Evolutionary conservation across 2,888 invertebrate species (phyloP).

Genomic region (Drosophila tanythrix): DNA sequence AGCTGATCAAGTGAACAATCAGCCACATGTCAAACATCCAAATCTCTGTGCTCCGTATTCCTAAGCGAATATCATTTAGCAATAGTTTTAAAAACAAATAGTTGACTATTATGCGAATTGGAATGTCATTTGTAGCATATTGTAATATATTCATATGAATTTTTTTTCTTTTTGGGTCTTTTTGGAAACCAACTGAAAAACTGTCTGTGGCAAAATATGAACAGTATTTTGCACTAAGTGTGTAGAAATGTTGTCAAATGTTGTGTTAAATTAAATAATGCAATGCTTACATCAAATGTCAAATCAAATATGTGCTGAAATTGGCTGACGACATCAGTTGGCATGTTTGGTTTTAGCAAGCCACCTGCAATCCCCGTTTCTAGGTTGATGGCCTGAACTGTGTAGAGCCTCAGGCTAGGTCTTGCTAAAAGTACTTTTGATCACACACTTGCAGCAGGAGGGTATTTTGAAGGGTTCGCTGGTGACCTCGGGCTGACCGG

Average conservation of each 20-base stretch:
- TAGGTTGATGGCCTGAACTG: background rate
- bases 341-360: constrained; percentile 3
- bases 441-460: constrained; percentile 90
- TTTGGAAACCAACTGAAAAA: background rate
- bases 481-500: constrained; percentile 82
- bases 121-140: background rate
- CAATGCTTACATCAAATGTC: constrained; percentile 62
- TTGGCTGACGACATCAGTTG: constrained; percentile 23
- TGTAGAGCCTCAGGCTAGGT: constrained; percentile 11
- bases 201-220: background rate
- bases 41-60: constrained; percentile 15
- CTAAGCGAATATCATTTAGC: background rate
- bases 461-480: constrained; percentile 88
- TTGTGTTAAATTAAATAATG: background rate
- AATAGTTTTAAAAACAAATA: background rate
- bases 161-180: background rate
- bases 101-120: background rate
- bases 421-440: constrained; percentile 83
- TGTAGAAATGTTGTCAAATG: background rate
- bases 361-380: background rate
- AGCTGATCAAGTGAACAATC: constrained; percentile 52
- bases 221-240: background rate
- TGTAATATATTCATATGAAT: background rate
- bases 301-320: constrained; percentile 46
- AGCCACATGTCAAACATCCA: background rate